Evolutionary conservation across 2,888 invertebrate genomes (phyloP).

Genomic region (Melieria omissa): DNA sequence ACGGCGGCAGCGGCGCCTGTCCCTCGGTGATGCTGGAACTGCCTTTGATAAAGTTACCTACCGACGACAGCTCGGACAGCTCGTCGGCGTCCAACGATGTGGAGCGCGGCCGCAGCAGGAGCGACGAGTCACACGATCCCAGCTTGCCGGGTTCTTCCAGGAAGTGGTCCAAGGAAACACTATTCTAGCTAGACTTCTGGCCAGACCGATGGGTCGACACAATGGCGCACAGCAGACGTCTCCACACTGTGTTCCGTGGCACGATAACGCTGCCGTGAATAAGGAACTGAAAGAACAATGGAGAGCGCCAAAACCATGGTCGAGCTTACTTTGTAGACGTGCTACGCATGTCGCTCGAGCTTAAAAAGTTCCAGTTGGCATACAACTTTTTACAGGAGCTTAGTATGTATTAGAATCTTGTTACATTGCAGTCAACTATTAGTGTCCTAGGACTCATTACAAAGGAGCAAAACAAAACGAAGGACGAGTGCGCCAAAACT

Average conservation of each 20-base stretch:
- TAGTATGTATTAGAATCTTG: conserved; percentile 27
- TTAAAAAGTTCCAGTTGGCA: conserved; percentile 26
- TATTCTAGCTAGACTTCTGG: conserved; percentile 72
- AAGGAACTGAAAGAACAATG: background rate
- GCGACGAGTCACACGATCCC: conserved; percentile 60
- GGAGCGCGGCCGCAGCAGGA: conserved; percentile 48
- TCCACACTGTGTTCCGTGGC: too few relatives aligned
- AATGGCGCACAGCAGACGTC: conserved; percentile 1
- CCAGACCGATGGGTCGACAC: conserved; percentile 12
- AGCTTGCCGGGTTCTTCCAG: conserved; percentile 65
- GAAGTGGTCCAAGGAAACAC: conserved; percentile 81
- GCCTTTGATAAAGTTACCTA: conserved; percentile 64
- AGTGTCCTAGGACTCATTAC: background rate
- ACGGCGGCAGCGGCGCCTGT: conserved; percentile 37
- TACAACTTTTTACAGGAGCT: conserved; percentile 33
- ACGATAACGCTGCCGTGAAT: background rate
- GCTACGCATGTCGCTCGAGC: background rate
- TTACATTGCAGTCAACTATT: background rate
- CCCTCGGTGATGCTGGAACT: conserved; percentile 65
- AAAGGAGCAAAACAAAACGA: conserved; percentile 6
- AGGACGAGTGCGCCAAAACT: conserved; percentile 9
- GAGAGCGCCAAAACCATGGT: background rate
- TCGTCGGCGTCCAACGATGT: conserved; percentile 40
- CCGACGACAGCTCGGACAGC: conserved; percentile 54
- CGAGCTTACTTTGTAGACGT: background rate